Evolutionary conservation across 64 coral and sea anemone species (phyloP).

Genomic region (Exaiptasia diaphana): DNA sequence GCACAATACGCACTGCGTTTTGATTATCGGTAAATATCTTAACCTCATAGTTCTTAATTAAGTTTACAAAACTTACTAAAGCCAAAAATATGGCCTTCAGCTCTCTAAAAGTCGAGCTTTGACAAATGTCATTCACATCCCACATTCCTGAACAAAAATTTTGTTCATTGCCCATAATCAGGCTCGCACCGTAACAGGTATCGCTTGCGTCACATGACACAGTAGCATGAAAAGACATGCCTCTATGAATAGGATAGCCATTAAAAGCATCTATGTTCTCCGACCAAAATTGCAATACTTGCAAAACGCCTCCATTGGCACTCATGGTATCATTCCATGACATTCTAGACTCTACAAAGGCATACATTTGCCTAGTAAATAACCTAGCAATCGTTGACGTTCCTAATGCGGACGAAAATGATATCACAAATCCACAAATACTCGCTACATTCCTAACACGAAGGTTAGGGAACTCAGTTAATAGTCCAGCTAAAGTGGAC

Average conservation of each 20-base stretch:
- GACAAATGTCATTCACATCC: background rate
- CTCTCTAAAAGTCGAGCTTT: slow-evolving; percentile 29
- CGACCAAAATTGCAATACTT: slow-evolving; percentile 25
- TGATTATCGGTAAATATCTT: slow-evolving; percentile 16
- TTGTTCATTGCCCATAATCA: background rate
- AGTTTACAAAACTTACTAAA: background rate
- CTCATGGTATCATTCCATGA: slow-evolving; percentile 11
- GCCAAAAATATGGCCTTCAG: background rate
- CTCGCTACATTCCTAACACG: slow-evolving; percentile 11
- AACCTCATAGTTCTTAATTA: background rate
- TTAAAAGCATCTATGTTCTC: slow-evolving; percentile 56
- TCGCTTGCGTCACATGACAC: slow-evolving; percentile 17
- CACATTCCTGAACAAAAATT: slow-evolving; percentile 12
- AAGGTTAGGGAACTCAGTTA: slow-evolving; percentile 17
- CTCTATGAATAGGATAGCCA: slow-evolving; percentile 12
- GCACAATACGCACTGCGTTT: slow-evolving; percentile 5
- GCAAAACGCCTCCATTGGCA: background rate
- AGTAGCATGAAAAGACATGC: background rate
- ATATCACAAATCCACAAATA: slow-evolving; percentile 11
- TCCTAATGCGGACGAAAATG: background rate
- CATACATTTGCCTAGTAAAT: slow-evolving; percentile 33
- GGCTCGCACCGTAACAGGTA: background rate
- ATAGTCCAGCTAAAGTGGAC: background rate
- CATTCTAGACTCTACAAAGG: background rate
- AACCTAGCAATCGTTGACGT: background rate